Conservation (phyloP, 2,113 vertebrate genomes). For the Periophthalmodon schlosseri region DNA sequence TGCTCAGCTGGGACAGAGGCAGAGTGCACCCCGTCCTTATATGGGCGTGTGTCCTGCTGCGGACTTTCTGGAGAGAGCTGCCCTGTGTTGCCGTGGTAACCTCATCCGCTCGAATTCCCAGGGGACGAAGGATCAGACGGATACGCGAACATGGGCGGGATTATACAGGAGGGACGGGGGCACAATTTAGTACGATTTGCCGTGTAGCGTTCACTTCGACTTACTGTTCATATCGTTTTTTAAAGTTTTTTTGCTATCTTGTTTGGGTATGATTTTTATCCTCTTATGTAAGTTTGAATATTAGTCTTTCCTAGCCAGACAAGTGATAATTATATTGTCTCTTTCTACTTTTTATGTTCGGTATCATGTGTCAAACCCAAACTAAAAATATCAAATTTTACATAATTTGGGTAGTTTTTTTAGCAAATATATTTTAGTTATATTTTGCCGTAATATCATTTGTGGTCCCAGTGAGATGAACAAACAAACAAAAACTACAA, state of each 20-base stretch:
- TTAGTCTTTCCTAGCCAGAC: no score
- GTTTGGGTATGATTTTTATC: no score
- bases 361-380: no score
- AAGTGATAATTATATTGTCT: no score
- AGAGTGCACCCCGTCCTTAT: neutral
- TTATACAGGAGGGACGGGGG: neutral
- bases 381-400: no score
- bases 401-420: no score
- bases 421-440: no score
- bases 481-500: no score
- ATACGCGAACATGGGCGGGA: neutral
- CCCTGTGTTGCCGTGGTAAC: conserved; percentile 60
- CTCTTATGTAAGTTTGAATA: no score
- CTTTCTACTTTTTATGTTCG: no score
- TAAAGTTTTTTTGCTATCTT: neutral
- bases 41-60: conserved; percentile 26
- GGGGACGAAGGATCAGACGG: neutral
- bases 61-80: conserved; percentile 29
- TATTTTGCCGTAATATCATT: no score
- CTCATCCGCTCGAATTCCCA: conserved; percentile 39
- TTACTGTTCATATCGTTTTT: neutral
- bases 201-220: neutral
- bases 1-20: neutral
- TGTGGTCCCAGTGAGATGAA: no score
- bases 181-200: neutral